phyloP scores from a whole-genome alignment of 2,888 invertebrate species.

The Acleris sparsana region DNA sequence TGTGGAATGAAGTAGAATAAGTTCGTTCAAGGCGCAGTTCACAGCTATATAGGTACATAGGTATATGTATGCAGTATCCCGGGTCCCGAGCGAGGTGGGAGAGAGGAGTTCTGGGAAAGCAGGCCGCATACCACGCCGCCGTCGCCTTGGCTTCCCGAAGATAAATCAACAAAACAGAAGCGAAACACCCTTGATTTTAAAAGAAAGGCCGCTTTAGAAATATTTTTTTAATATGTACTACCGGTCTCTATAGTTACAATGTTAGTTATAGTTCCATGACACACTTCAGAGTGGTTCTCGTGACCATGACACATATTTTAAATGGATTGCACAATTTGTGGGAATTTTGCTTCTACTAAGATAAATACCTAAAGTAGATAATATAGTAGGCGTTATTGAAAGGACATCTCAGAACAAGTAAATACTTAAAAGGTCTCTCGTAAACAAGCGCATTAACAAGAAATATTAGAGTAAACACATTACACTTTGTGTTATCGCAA shows the following conservation, averaged over 20 bases:
- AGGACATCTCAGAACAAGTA: not conserved
- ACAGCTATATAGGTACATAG: constrained; percentile 10
- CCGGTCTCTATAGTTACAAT: no score
- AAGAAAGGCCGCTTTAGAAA: no score
- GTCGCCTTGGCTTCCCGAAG: constrained; percentile 65
- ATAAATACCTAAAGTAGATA: not conserved
- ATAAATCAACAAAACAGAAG: constrained; percentile 44
- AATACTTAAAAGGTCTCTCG: no score
- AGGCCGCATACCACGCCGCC: constrained; percentile 74
- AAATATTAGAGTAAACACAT: no score
- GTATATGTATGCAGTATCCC: constrained; percentile 30
- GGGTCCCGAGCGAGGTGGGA: constrained; percentile 45
- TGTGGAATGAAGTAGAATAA: constrained; percentile 34
- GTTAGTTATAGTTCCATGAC: no score
- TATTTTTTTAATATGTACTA: no score
- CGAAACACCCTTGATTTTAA: not conserved
- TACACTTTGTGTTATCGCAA: no score
- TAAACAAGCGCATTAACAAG: no score
- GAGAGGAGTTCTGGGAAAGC: constrained; percentile 77
- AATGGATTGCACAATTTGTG: constrained; percentile 15
- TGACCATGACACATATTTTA: constrained; percentile 30
- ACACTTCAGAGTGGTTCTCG: not conserved
- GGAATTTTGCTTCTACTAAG: not conserved
- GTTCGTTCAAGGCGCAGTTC: constrained; percentile 33
- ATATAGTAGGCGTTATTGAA: not conserved